Evolutionary conservation across 1,140 invertebrate genomes (phyloP).

Genomic region (Drosophila funebris): DNA sequence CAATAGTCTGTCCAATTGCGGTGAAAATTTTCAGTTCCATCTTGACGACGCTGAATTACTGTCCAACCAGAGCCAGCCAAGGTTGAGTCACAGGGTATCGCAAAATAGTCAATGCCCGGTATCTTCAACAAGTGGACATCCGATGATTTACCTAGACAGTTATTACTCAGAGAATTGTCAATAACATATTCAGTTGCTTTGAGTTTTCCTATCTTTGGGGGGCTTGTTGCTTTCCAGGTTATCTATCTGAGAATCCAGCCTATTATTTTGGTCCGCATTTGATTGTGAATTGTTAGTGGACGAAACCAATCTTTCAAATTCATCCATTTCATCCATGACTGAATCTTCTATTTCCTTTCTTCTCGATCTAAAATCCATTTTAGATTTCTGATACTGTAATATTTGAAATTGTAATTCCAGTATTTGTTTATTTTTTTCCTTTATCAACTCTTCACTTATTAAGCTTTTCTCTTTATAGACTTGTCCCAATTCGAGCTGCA

Average conservation of each 20-base stretch:
- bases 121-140: neutral
- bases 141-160: neutral
- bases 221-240: neutral
- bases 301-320: no score
- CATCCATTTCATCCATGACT: neutral
- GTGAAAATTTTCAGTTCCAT: conserved; percentile 23
- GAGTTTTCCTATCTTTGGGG: neutral
- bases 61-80: conserved; percentile 24
- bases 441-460: neutral
- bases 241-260: neutral
- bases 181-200: neutral
- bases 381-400: neutral
- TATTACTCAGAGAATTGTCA: neutral
- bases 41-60: conserved; percentile 23
- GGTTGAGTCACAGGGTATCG: conserved; percentile 9
- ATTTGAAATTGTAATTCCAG: neutral
- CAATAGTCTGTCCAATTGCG: conserved; percentile 24
- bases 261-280: neutral
- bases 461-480: neutral
- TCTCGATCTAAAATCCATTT: neutral
- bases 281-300: neutral
- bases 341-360: neutral
- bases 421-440: conserved; percentile 1
- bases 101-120: neutral
- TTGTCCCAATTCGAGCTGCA: conserved; percentile 1